phyloP scores from a whole-genome alignment of 1,140 invertebrate genomes.

The Heliconius hewitsoni region DNA sequence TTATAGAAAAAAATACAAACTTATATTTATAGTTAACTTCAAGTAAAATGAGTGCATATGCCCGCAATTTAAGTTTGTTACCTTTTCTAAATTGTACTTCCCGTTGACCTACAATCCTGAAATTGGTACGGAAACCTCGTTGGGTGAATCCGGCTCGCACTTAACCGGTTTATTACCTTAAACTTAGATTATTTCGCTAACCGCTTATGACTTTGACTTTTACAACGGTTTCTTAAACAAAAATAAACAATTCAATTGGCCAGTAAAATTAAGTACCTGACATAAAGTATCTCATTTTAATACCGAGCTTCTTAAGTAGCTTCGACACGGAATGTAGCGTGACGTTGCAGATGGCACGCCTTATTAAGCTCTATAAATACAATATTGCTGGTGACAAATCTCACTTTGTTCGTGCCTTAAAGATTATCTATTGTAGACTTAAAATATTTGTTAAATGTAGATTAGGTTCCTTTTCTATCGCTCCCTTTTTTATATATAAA shows the following conservation, averaged over 20 bases:
- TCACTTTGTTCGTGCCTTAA: slow-evolving; percentile 20
- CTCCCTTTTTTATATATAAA: neutral
- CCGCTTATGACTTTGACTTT: neutral
- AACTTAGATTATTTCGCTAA: neutral
- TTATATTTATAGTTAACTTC: too few species aligned
- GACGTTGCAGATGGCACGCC: slow-evolving; percentile 46
- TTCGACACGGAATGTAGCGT: slow-evolving; percentile 47
- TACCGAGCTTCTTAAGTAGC: slow-evolving; percentile 44
- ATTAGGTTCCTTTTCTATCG: neutral
- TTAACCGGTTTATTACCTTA: too few species aligned
- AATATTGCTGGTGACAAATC: slow-evolving; percentile 44
- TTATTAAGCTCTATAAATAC: slow-evolving; percentile 44
- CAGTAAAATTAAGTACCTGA: slow-evolving; percentile 24
- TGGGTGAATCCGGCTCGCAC: too few species aligned
- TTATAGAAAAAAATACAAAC: too few species aligned
- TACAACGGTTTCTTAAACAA: neutral
- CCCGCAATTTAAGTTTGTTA: too few species aligned
- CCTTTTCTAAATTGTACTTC: too few species aligned
- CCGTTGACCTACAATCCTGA: too few species aligned
- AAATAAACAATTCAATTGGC: slow-evolving; percentile 15
- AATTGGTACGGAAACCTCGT: too few species aligned
- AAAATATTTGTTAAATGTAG: neutral
- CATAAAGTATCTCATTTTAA: slow-evolving; percentile 42
- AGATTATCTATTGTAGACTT: slow-evolving; percentile 6
- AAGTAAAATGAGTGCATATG: too few species aligned